These are phyloP conservation scores for Lethenteron reissneri DNA, from an alignment of 2,113 vertebrate species.

Conservation along the genomic window DNA sequence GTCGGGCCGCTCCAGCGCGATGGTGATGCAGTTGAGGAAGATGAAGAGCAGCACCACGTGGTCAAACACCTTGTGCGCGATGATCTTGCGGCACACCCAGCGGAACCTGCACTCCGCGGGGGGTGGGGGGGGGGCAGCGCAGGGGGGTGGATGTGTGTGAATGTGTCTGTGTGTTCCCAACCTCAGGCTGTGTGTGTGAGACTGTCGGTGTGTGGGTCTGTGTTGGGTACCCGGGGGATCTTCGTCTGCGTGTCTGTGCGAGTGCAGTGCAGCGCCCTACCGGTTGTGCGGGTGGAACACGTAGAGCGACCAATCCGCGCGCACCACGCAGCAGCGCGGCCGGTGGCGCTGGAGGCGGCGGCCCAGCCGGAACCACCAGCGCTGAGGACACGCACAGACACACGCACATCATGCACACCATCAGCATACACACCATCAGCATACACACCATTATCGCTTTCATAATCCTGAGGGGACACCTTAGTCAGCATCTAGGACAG, in stretches of 20 bases:
- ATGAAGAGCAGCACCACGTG: slow-evolving; percentile 85
- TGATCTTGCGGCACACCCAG: slow-evolving; percentile 69
- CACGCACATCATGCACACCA: neutral
- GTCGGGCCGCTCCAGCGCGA: slow-evolving; percentile 85
- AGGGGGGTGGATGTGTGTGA: neutral
- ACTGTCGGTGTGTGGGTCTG: too few relatives aligned
- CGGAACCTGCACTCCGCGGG: slow-evolving; percentile 42
- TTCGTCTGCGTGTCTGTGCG: neutral
- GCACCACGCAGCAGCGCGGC: slow-evolving; percentile 71
- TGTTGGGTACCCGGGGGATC: too few relatives aligned
- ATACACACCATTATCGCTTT: neutral
- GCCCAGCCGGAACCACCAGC: neutral
- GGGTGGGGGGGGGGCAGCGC: slow-evolving; percentile 6
- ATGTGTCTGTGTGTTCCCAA: neutral
- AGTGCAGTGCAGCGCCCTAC: slow-evolving; percentile 19
- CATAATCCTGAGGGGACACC: neutral
- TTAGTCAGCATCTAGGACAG: neutral
- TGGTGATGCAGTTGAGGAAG: slow-evolving; percentile 97
- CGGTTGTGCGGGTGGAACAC: slow-evolving; percentile 81
- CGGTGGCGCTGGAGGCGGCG: slow-evolving; percentile 29
- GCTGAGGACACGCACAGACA: neutral
- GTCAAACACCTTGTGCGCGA: slow-evolving; percentile 88
- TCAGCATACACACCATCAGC: neutral
- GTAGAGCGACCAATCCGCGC: slow-evolving; percentile 78
- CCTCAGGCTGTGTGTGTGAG: neutral